Percentiles rank a stretch among this genome's conserved stretches.
Conservation (phyloP, 2,888 invertebrate species). For the Drosophila parthenogenetica region DNA sequence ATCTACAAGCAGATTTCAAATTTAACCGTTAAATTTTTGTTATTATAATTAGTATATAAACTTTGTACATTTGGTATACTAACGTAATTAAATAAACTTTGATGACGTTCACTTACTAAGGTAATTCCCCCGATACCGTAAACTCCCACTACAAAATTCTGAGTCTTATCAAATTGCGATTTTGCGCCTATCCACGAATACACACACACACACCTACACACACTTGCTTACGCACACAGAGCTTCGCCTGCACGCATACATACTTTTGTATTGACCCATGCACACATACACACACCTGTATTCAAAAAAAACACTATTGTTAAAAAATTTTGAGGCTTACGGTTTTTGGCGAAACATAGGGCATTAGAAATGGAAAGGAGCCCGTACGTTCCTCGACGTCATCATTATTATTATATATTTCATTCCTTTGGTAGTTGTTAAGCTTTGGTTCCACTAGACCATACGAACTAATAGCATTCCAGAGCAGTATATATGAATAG, state of each 20-base stretch:
- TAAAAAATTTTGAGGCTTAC: conserved; percentile 85
- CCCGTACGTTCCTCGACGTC: conserved; percentile 58
- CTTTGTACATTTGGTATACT: not conserved
- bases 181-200: conserved; percentile 10
- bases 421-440: conserved; percentile 39
- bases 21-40: not conserved
- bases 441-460: conserved; percentile 59
- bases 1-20: not conserved
- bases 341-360: conserved; percentile 91
- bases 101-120: not conserved
- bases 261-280: conserved; percentile 4
- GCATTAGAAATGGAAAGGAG: conserved; percentile 92
- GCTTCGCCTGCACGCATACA: conserved; percentile 1
- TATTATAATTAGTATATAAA: too few relatives aligned
- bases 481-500: conserved; percentile 43
- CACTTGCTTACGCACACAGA: not conserved
- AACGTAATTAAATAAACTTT: not conserved
- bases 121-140: not conserved
- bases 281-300: conserved; percentile 9
- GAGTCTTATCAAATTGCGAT: conserved; percentile 7
- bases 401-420: conserved; percentile 27
- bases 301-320: not conserved
- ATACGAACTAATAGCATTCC: conserved; percentile 44
- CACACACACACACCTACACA: not conserved
- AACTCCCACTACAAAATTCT: conserved; percentile 1